phyloP scores from a whole-genome alignment of 2,797 vertebrate species.

The Darevskia nairensis region DNA sequence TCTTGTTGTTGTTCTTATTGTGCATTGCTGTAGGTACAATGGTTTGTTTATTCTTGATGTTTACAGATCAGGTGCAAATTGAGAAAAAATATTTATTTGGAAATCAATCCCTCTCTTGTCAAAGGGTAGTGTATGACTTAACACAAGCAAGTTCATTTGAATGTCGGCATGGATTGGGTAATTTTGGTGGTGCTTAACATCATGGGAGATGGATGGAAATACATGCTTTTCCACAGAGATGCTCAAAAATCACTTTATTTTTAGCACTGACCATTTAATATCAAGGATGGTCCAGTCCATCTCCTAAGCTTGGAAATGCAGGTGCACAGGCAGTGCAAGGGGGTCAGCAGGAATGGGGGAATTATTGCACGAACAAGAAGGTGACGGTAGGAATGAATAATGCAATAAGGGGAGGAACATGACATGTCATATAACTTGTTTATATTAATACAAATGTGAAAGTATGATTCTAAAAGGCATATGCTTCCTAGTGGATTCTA shows the following conservation, averaged over 20 bases:
- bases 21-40: not conserved
- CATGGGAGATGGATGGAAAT: not conserved
- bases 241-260: not conserved
- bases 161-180: not conserved
- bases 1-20: not conserved
- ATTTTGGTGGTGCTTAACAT: not conserved
- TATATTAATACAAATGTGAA: conserved; percentile 39
- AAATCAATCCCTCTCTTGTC: not conserved
- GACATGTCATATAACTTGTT: not conserved
- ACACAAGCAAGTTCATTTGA: not conserved
- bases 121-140: not conserved
- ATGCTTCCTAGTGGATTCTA: conserved; percentile 51
- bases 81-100: not conserved
- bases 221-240: not conserved
- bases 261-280: not conserved
- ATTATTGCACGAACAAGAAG: not conserved
- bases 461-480: conserved; percentile 52
- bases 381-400: not conserved
- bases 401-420: not conserved
- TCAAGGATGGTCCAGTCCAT: not conserved
- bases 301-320: not conserved
- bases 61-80: not conserved
- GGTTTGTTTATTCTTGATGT: not conserved
- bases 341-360: not conserved
- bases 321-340: not conserved